These are phyloP conservation scores for Blastobasis lacticolella DNA, from an alignment of 2,888 invertebrate genomes.

Conservation along the genomic window DNA sequence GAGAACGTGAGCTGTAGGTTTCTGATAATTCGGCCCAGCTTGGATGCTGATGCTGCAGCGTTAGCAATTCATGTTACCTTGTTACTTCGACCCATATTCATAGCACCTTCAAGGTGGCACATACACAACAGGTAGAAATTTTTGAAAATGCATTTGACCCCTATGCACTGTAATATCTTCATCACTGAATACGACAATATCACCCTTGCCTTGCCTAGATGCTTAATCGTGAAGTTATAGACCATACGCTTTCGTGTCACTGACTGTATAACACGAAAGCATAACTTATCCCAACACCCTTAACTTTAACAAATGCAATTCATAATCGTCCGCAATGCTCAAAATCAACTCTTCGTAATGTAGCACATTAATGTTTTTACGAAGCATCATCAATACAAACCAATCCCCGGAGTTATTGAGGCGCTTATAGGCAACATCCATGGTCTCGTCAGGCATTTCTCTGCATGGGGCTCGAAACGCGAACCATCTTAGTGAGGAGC, in stretches of 20 bases:
- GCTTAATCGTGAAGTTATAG: constrained; percentile 1
- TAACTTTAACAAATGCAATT: too few species aligned
- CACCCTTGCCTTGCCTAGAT: constrained; percentile 1
- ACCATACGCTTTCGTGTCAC: neutral
- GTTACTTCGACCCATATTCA: neutral
- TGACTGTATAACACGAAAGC: neutral
- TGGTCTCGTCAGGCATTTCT: too few species aligned
- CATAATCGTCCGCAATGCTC: too few species aligned
- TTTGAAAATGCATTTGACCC: neutral
- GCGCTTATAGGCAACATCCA: too few species aligned
- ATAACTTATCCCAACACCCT: too few species aligned
- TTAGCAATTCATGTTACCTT: neutral
- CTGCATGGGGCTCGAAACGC: too few species aligned
- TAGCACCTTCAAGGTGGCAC: neutral
- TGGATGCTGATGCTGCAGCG: neutral
- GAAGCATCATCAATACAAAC: too few species aligned
- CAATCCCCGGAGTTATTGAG: too few species aligned
- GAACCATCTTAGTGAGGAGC: too few species aligned
- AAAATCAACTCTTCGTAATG: too few species aligned
- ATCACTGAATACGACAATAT: neutral
- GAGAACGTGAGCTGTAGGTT: constrained; percentile 1
- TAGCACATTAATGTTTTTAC: too few species aligned
- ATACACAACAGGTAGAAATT: neutral
- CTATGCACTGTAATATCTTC: neutral
- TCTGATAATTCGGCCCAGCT: constrained; percentile 1